Conservation (phyloP, 2,113 vertebrate species). For the Donacobius atricapilla region DNA sequence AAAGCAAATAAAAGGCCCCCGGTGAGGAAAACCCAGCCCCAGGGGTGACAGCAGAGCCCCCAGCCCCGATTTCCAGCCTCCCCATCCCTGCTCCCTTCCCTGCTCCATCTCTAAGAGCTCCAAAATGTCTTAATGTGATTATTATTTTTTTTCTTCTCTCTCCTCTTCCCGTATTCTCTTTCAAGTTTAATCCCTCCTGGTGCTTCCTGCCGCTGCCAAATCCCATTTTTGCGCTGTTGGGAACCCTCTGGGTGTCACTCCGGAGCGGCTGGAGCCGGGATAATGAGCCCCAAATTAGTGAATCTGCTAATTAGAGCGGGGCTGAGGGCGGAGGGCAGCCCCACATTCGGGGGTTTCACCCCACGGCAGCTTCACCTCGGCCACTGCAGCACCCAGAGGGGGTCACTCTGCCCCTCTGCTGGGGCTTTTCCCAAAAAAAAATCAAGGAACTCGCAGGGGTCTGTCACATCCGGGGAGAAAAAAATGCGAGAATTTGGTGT, state of each 20-base stretch:
- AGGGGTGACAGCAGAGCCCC: background rate
- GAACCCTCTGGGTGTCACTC: constrained; percentile 24
- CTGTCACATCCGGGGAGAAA: background rate
- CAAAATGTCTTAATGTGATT: background rate
- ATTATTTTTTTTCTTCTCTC: background rate
- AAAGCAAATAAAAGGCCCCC: background rate
- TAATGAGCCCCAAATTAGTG: constrained; percentile 46
- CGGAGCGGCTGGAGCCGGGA: constrained; percentile 43
- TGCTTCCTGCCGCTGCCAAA: constrained; percentile 4
- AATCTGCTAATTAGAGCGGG: constrained; percentile 56
- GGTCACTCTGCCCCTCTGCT: background rate
- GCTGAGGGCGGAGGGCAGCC: background rate
- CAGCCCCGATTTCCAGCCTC: no score
- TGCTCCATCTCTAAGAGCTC: background rate
- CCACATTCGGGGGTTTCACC: background rate
- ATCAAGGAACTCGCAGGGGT: rapidly evolving
- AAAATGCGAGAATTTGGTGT: rapidly evolving
- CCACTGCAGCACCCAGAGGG: no score
- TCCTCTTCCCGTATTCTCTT: background rate
- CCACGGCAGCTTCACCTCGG: background rate
- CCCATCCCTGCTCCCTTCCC: background rate
- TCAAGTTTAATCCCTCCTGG: constrained; percentile 19
- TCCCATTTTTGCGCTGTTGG: background rate
- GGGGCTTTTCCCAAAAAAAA: background rate
- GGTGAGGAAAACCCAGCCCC: background rate